phyloP scores from a whole-genome alignment of 2,113 vertebrate species.

The Pavo muticus region DNA sequence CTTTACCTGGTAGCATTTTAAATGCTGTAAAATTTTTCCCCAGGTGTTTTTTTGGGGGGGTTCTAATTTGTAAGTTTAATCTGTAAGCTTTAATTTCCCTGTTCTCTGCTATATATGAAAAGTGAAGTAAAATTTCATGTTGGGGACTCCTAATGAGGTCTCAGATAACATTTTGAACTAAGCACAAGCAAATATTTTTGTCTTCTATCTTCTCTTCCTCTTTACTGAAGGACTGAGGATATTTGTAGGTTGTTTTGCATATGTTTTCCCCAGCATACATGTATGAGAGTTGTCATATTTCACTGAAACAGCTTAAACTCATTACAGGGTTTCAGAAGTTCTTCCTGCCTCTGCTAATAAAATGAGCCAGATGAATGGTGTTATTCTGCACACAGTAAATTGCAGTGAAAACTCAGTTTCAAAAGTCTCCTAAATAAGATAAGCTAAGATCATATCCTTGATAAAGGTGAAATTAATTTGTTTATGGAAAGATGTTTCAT shows the following conservation, averaged over 20 bases:
- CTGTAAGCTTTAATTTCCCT: slow-evolving; percentile 3
- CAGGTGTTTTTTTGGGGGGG: background rate
- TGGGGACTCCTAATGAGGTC: background rate
- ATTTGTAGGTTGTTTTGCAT: slow-evolving; percentile 41
- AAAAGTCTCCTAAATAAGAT: background rate
- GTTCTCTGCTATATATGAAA: background rate
- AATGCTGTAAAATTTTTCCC: background rate
- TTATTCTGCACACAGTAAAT: background rate
- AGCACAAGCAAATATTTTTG: background rate
- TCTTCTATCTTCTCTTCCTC: background rate
- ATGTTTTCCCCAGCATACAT: background rate
- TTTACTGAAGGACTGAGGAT: background rate
- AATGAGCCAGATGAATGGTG: background rate
- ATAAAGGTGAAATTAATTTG: background rate
- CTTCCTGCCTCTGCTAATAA: background rate
- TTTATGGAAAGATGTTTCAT: background rate
- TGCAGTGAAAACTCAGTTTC: background rate
- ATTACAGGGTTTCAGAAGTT: background rate
- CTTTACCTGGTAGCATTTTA: background rate
- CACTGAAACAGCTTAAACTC: background rate
- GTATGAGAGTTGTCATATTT: background rate
- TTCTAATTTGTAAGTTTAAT: slow-evolving; percentile 26
- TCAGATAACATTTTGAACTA: background rate
- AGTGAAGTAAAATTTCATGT: background rate
- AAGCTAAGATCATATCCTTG: background rate